Conservation (phyloP, 2,888 invertebrate genomes). For the Calliphora vomitoria region DNA sequence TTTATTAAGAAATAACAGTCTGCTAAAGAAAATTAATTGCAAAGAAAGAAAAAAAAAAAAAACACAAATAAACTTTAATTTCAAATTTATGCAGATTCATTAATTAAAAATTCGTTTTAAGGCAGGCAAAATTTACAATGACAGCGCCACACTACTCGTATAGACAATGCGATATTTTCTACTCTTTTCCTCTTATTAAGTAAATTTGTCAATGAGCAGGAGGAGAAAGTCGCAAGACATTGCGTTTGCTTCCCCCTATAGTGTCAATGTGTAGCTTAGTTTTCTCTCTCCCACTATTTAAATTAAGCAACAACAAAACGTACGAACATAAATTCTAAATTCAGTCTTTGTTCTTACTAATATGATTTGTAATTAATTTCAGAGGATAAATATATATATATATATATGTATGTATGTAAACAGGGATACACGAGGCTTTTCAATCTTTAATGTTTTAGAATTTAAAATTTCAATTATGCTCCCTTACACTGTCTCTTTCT, state of each 20-base stretch:
- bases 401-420: background rate
- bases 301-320: slow-evolving; percentile 2
- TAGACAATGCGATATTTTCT: background rate
- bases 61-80: slow-evolving; percentile 36
- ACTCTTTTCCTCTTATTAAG: background rate
- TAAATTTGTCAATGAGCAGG: background rate
- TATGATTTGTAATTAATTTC: slow-evolving; percentile 48
- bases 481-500: background rate
- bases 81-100: slow-evolving; percentile 53
- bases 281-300: background rate
- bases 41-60: background rate
- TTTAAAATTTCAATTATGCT: slow-evolving; percentile 23
- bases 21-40: slow-evolving; percentile 39
- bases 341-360: slow-evolving; percentile 22
- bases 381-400: background rate
- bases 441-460: slow-evolving; percentile 21
- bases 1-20: slow-evolving; percentile 27
- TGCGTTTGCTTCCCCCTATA: background rate
- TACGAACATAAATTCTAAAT: slow-evolving; percentile 1
- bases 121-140: slow-evolving; percentile 7
- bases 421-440: background rate
- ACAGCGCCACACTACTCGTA: background rate
- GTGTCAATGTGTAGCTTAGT: background rate
- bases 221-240: background rate
- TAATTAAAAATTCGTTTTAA: slow-evolving; percentile 41